These are phyloP conservation scores for Megaceryle maxima DNA, from an alignment of 2,113 vertebrate genomes.

Conservation along the genomic window DNA sequence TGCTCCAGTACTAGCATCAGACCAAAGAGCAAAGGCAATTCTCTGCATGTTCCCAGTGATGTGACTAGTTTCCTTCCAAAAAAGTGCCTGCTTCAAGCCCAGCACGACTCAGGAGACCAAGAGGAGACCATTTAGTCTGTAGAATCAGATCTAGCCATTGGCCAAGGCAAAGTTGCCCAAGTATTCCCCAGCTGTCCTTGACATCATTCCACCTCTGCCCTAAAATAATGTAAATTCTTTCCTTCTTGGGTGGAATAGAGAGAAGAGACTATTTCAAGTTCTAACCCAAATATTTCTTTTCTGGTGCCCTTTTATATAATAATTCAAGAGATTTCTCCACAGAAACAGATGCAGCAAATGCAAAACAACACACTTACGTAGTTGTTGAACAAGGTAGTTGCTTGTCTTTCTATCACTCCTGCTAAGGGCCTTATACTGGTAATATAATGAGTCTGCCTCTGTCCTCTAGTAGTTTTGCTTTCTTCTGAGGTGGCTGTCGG, in stretches of 20 bases:
- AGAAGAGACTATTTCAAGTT: background rate
- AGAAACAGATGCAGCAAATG: background rate
- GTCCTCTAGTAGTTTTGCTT: background rate
- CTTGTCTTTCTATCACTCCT: background rate
- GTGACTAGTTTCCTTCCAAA: background rate
- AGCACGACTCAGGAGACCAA: rapidly evolving
- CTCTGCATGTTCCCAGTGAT: background rate
- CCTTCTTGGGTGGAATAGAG: background rate
- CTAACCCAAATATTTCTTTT: background rate
- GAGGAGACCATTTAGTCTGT: background rate
- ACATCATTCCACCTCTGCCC: background rate
- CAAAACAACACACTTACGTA: constrained; percentile 25
- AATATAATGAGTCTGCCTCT: background rate
- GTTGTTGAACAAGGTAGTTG: rapidly evolving
- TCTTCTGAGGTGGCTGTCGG: background rate
- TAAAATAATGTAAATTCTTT: background rate
- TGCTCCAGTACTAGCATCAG: background rate
- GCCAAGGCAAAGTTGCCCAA: background rate
- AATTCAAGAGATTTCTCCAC: background rate
- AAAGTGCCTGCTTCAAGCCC: background rate
- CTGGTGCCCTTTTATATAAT: background rate
- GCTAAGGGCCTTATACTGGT: rapidly evolving
- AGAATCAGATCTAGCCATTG: background rate
- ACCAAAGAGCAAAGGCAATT: background rate
- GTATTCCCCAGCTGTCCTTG: background rate